Percentiles rank a stretch among this genome's conserved stretches.
These are phyloP conservation scores for Pipistrellus nathusii DNA, from an alignment of 2,797 vertebrate species.

Conservation along the genomic window DNA sequence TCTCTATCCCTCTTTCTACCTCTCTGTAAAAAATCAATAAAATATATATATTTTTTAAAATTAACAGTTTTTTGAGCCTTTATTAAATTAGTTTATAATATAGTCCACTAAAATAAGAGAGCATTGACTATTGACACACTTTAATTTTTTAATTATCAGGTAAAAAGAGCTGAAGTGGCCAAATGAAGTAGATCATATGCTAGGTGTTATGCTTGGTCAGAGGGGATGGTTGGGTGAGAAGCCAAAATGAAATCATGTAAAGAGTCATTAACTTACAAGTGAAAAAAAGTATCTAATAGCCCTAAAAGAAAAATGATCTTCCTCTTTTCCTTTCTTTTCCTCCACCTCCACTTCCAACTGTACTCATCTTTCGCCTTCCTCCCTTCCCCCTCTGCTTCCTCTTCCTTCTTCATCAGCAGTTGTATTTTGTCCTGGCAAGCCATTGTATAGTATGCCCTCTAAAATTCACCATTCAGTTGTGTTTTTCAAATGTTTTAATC, in stretches of 20 bases:
- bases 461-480: background rate
- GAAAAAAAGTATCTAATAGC: background rate
- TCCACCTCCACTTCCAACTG: background rate
- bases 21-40: no score
- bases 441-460: background rate
- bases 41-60: background rate
- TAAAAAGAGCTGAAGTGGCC: constrained; percentile 7
- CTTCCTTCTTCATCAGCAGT: background rate
- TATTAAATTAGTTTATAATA: background rate
- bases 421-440: background rate
- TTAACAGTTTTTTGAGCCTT: constrained; percentile 12
- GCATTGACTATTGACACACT: constrained; percentile 3
- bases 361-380: background rate
- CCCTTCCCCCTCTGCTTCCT: background rate
- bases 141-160: background rate
- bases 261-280: background rate
- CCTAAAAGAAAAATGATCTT: background rate
- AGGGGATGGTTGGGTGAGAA: background rate
- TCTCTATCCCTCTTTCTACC: no score
- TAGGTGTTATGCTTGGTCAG: background rate
- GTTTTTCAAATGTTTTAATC: constrained; percentile 22
- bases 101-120: background rate
- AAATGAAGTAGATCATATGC: background rate
- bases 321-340: background rate
- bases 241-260: background rate